A percentile compares a stretch with the other conserved stretches of the same genome.
Evolutionary conservation across 2,797 vertebrate species (phyloP).

Genomic region (Cossypha polioptera): DNA sequence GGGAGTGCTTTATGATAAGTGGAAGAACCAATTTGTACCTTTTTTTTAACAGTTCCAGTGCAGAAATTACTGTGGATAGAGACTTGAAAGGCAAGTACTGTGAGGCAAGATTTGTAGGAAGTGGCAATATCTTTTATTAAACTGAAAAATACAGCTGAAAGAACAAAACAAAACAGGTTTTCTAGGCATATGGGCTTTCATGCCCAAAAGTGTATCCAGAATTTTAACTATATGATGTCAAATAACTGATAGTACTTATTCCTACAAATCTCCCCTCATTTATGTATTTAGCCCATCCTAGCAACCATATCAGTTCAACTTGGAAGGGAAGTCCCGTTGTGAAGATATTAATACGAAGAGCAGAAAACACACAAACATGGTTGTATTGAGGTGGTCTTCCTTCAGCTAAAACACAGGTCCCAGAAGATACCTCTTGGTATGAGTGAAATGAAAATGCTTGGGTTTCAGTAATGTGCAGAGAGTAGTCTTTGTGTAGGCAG

Average conservation of each 20-base stretch:
- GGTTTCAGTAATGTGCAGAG: neutral
- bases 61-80: constrained; percentile 11
- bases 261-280: neutral
- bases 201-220: neutral
- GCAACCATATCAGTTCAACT: neutral
- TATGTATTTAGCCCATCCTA: neutral
- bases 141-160: constrained; percentile 5
- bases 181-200: neutral
- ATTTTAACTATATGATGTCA: neutral
- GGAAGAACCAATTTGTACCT: neutral
- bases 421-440: neutral
- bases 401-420: neutral
- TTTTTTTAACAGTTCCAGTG: constrained; percentile 18
- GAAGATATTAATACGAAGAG: neutral
- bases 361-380: neutral
- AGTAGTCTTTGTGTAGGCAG: neutral
- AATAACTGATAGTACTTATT: neutral
- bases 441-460: neutral
- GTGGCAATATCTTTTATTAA: constrained; percentile 28
- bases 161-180: neutral
- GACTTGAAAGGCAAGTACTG: constrained; percentile 4
- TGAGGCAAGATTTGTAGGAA: constrained; percentile 13
- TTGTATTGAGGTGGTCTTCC: neutral
- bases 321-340: neutral
- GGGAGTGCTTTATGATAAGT: neutral